phyloP scores from a whole-genome alignment of 2,797 vertebrate species.

The Helicolenus hilgendorfi region DNA sequence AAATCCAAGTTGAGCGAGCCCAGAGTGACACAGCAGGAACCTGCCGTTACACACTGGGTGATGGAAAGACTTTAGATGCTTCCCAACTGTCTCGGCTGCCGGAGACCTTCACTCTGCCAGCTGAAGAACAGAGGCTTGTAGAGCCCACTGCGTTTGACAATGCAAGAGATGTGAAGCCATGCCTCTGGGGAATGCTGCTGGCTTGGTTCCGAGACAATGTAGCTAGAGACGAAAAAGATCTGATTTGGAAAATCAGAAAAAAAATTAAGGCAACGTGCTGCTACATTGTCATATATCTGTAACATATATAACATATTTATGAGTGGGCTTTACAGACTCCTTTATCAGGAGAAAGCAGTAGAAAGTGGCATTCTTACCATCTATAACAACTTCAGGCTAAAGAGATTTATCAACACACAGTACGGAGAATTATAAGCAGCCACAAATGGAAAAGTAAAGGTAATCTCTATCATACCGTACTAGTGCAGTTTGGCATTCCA shows the following conservation, averaged over 20 bases:
- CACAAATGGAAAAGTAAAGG: neutral
- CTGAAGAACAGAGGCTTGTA: conserved; percentile 40
- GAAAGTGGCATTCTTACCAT: neutral
- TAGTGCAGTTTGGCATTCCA: neutral
- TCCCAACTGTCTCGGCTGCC: conserved; percentile 55
- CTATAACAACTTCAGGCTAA: neutral
- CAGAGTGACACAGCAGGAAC: conserved; percentile 64
- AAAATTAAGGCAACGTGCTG: neutral
- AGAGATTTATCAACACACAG: neutral
- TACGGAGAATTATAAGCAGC: neutral
- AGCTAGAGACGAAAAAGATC: neutral
- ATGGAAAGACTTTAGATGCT: conserved; percentile 68
- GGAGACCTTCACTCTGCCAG: conserved; percentile 43
- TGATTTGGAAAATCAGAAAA: neutral
- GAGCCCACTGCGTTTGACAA: conserved; percentile 35
- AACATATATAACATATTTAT: neutral
- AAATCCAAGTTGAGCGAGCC: conserved; percentile 53
- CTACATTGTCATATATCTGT: neutral
- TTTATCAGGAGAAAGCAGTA: neutral
- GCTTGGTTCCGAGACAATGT: neutral
- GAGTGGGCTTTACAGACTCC: neutral
- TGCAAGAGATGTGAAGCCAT: conserved; percentile 16
- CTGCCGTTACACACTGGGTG: conserved; percentile 47
- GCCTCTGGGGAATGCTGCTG: neutral
- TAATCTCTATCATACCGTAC: neutral